A percentile compares a stretch with the other conserved stretches of the same genome.
Evolutionary conservation across 2,797 vertebrate species (phyloP).

Genomic region (Rhinoraja longicauda): DNA sequence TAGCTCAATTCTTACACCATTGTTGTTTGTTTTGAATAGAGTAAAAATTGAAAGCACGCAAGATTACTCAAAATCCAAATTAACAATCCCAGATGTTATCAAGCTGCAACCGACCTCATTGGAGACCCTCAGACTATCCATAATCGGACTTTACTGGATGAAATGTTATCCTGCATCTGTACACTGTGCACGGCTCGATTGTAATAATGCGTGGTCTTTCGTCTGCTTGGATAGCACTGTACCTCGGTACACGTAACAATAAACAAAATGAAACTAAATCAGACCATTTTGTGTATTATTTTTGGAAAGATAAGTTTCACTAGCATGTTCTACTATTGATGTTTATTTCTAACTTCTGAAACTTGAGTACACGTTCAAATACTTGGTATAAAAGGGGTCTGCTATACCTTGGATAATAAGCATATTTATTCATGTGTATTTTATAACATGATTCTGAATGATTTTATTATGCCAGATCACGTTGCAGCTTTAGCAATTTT

Average conservation of each 20-base stretch:
- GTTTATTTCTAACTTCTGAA: neutral
- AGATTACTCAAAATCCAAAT: neutral
- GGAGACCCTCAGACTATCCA: too few relatives aligned
- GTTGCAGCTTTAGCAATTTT: neutral
- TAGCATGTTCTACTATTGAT: neutral
- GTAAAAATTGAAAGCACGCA: neutral
- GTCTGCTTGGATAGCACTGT: too few relatives aligned
- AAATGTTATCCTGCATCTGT: too few relatives aligned
- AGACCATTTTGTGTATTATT: neutral
- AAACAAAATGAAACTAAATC: neutral
- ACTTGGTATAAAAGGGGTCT: neutral
- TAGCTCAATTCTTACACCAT: neutral
- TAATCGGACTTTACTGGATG: too few relatives aligned
- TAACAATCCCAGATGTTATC: too few relatives aligned
- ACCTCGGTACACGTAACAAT: too few relatives aligned
- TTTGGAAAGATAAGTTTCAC: neutral
- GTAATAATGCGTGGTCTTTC: too few relatives aligned
- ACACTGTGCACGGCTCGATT: too few relatives aligned
- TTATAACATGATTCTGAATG: neutral
- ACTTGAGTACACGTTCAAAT: neutral
- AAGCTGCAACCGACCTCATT: too few relatives aligned
- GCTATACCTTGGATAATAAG: neutral
- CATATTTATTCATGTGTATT: neutral
- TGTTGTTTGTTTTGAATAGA: neutral
- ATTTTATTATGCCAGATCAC: neutral